Evolutionary conservation across 2,113 vertebrate species (phyloP), one percentile per base, ranked within the genome.

Genomic region (Hiodon alosoides): DNA sequence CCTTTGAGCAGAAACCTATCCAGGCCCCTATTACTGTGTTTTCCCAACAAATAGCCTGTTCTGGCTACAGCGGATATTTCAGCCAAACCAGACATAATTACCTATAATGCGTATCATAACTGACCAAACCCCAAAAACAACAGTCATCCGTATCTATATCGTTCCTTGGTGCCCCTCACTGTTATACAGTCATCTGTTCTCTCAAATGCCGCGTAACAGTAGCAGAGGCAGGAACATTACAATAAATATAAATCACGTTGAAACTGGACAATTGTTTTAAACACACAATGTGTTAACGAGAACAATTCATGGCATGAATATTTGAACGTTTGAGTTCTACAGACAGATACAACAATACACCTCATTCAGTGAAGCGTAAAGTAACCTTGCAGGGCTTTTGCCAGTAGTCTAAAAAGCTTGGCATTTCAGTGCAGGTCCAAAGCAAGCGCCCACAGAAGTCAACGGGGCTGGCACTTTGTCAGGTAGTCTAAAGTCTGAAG

Each of bases 261-360:
- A 70, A 57, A 52, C 65, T 7, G n/a, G 14, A 3, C 61, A 13
- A 7, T n/a, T 13, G 31, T 31, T 16, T 17, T 64, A 7, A 7
- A 13, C 16, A 16, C 61, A 16, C n/a, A 64, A 16, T 16, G 11
- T 64, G 31, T 31, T 31, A 31, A 31, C 2, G 31, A 16, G 17
- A 16, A 6, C 14, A 3, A 64, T 4, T 16, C 61, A 3, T 5
- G 2, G 14, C 9, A 8, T 59, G 9, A 69, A n/a, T 16, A 69
- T 69, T 51, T 69, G 67, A 6, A 51, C 52, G 50, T 69, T 69
- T 69, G n/a, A 67, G 9, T 67, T 52, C n/a, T n/a, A n/a, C 10
- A n/a, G 7, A 3, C 48, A 47, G 14, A 69, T 53, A 16, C 51
- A 52, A 50, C 48, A 52, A 51, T 16, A 50, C n/a, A 47, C 9